Conservation (phyloP, 2,797 vertebrate genomes). For the Gobionotothen gibberifrons region DNA sequence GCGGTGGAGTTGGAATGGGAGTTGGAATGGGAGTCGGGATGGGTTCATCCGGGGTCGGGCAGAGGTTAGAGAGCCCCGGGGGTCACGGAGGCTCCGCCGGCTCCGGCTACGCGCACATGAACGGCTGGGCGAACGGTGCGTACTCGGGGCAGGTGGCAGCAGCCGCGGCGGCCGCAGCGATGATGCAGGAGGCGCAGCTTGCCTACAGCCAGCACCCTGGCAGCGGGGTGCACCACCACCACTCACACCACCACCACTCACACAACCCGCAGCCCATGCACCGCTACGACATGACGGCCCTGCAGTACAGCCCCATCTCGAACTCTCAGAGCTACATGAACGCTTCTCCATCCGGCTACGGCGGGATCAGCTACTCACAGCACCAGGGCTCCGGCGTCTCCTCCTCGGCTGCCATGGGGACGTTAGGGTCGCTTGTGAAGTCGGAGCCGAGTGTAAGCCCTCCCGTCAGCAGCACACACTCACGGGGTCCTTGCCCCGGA, state of each 20-base stretch:
- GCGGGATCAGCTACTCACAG: constrained; percentile 91
- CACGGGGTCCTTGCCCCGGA: constrained; percentile 94
- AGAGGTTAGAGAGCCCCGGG: constrained; percentile 95
- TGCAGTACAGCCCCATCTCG: constrained; percentile 97
- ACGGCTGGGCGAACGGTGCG: constrained; percentile 97
- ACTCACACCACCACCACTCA: constrained; percentile 90
- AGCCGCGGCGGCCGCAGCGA: constrained; percentile 94
- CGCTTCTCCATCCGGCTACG: constrained; percentile 94
- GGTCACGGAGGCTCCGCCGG: constrained; percentile 86
- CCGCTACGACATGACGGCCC: constrained; percentile 95
- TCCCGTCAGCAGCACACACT: constrained; percentile 91
- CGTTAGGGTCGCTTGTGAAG: constrained; percentile 94
- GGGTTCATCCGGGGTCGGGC: constrained; percentile 88
- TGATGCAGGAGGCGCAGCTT: constrained; percentile 98
- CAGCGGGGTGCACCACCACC: constrained; percentile 90
- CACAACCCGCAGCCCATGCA: constrained; percentile 95
- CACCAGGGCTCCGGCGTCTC: constrained; percentile 88
- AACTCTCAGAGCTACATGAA: constrained; percentile 97
- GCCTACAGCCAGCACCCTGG: constrained; percentile 96
- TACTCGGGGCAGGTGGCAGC: constrained; percentile 96
- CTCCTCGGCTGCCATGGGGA: constrained; percentile 91
- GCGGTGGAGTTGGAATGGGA: constrained; percentile 85
- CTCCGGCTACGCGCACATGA: constrained; percentile 96
- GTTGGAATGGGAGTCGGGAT: constrained; percentile 90
- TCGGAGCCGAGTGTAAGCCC: constrained; percentile 96